phyloP scores from a whole-genome alignment of 2,888 invertebrate genomes.

The Limnephilus auricula region DNA sequence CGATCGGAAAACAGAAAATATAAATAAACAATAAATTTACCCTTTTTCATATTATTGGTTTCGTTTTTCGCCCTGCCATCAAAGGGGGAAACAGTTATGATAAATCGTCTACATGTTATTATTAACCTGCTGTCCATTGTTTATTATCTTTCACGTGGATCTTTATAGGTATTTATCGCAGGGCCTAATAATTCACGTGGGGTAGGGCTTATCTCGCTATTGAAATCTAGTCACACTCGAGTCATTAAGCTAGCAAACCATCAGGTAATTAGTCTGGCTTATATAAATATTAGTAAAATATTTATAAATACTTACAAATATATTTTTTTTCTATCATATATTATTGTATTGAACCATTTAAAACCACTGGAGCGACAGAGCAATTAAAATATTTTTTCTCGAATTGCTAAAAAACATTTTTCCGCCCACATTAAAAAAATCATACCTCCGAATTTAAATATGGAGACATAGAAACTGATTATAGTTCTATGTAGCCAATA shows the following conservation, averaged over 20 bases:
- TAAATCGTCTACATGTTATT: background rate
- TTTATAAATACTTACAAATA: background rate
- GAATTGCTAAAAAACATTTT: no score
- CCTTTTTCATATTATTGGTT: background rate
- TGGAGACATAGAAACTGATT: no score
- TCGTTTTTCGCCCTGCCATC: background rate
- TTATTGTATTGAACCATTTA: no score
- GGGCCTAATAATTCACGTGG: background rate
- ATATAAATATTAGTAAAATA: background rate
- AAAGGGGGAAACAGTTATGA: background rate
- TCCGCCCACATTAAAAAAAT: no score
- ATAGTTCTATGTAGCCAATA: no score
- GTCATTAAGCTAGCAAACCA: background rate
- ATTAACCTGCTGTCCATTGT: background rate
- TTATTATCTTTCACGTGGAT: background rate
- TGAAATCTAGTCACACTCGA: background rate
- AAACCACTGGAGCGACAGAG: no score
- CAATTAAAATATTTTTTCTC: no score
- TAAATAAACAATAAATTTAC: no score
- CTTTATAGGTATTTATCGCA: background rate
- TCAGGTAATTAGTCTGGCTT: background rate
- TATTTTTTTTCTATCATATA: no score
- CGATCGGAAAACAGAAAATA: no score
- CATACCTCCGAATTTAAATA: no score
- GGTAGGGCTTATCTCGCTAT: background rate